Base-by-base conservation (phyloP, 2,888 invertebrate genomes). In the Cheilosia variabilis region DNA sequence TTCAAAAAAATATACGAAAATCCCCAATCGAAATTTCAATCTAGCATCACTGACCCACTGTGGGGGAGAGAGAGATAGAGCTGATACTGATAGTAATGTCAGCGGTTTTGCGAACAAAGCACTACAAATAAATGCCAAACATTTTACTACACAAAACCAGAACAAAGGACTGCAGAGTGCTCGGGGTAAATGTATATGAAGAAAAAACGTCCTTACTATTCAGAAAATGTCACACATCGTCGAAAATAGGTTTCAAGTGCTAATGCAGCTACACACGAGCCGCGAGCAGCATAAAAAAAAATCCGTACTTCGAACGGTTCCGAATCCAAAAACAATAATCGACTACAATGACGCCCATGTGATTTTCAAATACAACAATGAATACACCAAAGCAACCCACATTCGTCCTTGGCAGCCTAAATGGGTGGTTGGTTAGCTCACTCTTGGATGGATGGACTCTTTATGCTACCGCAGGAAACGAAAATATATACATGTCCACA, bases 51-150 rank as follows among this genome's bases (percentile, higher is more conserved):
- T 86, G 81, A 81, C 86, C 86, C 77, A 75, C 41, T 86, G 58
- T 13, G 24, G 15, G 19, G 19, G 19, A 19, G 19, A 19, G 19
- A 71, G 69, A 45, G 69, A 41, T 57, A 9, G 34, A 10, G 34
- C 34, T 34, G 34, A 13, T 37, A 4, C 75, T 72, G 81, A 76
- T 86, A 76, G 86, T 81, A 86, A 71, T 86, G 86, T 86, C 86
- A 86, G 86, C 86, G 86, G 86, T 86, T 86, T 86, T 68, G 60
- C 63, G 72, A 86, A 86, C 86, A 86, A 86, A 76, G 81, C 81
- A 22, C 75, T 55, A 72, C 86, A 81, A 86, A 86, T 81, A 86
- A 86, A 86, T 81, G 86, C 81, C 76, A 86, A 86, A 86, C 86
- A 86, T 86, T 86, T 81, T 81, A 68, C 81, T 81, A 76, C 53